Conservation (phyloP, 2,888 invertebrate species). For the Mycalesis mineus region DNA sequence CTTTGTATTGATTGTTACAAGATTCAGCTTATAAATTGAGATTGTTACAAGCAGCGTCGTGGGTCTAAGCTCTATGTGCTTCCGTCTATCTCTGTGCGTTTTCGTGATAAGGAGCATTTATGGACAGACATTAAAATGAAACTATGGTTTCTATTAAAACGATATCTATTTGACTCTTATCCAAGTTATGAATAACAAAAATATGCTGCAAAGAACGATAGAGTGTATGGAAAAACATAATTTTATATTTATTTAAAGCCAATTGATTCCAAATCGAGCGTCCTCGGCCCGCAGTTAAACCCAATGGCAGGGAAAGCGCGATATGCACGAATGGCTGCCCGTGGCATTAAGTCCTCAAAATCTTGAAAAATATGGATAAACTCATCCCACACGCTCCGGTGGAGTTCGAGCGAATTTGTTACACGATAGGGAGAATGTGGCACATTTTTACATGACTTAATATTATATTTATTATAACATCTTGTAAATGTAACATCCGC, state of each 20-base stretch:
- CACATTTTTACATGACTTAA: background rate
- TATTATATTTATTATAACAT: too few relatives aligned
- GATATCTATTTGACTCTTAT: background rate
- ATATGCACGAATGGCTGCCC: conserved; percentile 15
- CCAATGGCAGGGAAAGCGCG: conserved; percentile 21
- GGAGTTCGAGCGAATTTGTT: conserved; percentile 9
- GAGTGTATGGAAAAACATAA: conserved; percentile 17
- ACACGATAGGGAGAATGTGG: background rate
- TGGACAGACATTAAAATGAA: background rate
- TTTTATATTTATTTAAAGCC: conserved; percentile 18
- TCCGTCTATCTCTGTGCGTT: too few relatives aligned
- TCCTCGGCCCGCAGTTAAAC: conserved; percentile 21
- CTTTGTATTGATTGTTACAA: too few relatives aligned
- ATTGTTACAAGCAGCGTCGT: too few relatives aligned
- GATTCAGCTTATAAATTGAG: too few relatives aligned
- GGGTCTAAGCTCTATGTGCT: too few relatives aligned
- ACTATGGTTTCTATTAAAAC: background rate
- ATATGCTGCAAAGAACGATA: background rate
- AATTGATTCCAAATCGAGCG: conserved; percentile 22
- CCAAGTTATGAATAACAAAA: background rate
- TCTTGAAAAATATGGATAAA: conserved; percentile 20
- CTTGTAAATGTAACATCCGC: too few relatives aligned
- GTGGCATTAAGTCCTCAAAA: conserved; percentile 16
- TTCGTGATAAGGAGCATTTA: too few relatives aligned
- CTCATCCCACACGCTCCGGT: conserved; percentile 9